phyloP scores from a whole-genome alignment of 37 sponge, comb jelly and placozoan species.

The Oscarella lobularis region DNA sequence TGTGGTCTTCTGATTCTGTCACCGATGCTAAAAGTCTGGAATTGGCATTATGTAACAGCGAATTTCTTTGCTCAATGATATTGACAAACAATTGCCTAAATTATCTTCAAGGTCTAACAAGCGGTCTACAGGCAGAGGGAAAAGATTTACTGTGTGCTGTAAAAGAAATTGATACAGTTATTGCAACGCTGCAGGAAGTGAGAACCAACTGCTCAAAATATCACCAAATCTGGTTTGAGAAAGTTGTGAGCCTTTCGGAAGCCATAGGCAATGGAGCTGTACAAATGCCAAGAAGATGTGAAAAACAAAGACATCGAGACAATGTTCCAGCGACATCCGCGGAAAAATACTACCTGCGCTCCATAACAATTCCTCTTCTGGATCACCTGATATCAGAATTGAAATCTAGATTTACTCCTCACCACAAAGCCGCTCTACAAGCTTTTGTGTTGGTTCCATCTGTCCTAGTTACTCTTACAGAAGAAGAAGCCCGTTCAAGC shows the following conservation, averaged over 20 bases:
- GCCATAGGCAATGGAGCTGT: conserved; percentile 25
- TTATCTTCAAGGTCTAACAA: conserved; percentile 44
- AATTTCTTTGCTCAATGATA: conserved; percentile 32
- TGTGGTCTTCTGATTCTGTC: conserved; percentile 31
- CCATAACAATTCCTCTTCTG: conserved; percentile 35
- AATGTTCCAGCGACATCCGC: conserved; percentile 36
- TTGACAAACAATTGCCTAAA: conserved; percentile 28
- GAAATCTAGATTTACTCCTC: too few species aligned
- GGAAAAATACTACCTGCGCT: conserved; percentile 29
- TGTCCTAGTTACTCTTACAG: too few species aligned
- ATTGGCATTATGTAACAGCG: conserved; percentile 14
- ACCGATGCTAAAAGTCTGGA: conserved; percentile 41
- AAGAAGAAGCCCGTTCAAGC: too few species aligned
- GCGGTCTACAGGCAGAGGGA: conserved; percentile 38
- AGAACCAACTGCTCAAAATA: conserved; percentile 17
- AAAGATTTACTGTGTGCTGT: conserved; percentile 38
- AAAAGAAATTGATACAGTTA: conserved; percentile 26
- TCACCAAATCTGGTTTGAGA: conserved; percentile 16
- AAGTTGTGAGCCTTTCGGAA: conserved; percentile 17
- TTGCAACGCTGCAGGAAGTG: conserved; percentile 11
- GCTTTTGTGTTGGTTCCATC: too few species aligned
- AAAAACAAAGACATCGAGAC: conserved; percentile 14
- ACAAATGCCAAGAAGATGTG: conserved; percentile 18
- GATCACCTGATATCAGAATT: too few species aligned
- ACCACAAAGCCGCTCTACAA: too few species aligned